Percentiles rank a stretch among this genome's conserved stretches.
phyloP scores from a whole-genome alignment of 2,888 invertebrate species.

The Sceliomorpha sp. region DNA sequence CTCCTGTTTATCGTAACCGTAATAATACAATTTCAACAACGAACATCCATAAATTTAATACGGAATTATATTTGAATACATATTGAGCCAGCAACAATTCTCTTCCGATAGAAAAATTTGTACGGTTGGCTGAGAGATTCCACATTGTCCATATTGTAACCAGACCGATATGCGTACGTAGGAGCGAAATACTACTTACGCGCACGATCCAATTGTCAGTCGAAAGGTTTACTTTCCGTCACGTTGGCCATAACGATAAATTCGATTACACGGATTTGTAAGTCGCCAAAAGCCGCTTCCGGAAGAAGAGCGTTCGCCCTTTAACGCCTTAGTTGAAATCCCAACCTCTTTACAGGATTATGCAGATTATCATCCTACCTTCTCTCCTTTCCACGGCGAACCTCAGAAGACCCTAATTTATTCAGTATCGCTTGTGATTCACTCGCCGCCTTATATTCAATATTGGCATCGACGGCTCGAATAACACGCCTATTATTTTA shows the following conservation, averaged over 20 bases:
- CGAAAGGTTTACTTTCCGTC: constrained; percentile 1
- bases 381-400: constrained; percentile 8
- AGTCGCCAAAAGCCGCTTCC: neutral
- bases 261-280: neutral
- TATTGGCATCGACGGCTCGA: constrained; percentile 54
- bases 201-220: neutral
- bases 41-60: constrained; percentile 42
- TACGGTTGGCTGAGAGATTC: constrained; percentile 47
- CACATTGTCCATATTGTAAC: constrained; percentile 29
- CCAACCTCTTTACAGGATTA: constrained; percentile 55
- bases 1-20: too few species aligned
- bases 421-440: constrained; percentile 1
- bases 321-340: constrained; percentile 43
- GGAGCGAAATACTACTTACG: constrained; percentile 1
- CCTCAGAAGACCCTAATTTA: neutral
- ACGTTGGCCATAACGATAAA: neutral
- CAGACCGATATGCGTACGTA: constrained; percentile 21
- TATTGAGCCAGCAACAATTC: constrained; percentile 50
- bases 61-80: constrained; percentile 41
- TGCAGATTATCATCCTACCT: constrained; percentile 44
- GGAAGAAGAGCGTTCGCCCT: constrained; percentile 13
- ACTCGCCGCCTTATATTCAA: constrained; percentile 12
- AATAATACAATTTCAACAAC: constrained; percentile 43
- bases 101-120: constrained; percentile 55
- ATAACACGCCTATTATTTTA: constrained; percentile 21